Evolutionary conservation across 2,888 invertebrate genomes (phyloP).

Genomic region (Caradrina kadenii): DNA sequence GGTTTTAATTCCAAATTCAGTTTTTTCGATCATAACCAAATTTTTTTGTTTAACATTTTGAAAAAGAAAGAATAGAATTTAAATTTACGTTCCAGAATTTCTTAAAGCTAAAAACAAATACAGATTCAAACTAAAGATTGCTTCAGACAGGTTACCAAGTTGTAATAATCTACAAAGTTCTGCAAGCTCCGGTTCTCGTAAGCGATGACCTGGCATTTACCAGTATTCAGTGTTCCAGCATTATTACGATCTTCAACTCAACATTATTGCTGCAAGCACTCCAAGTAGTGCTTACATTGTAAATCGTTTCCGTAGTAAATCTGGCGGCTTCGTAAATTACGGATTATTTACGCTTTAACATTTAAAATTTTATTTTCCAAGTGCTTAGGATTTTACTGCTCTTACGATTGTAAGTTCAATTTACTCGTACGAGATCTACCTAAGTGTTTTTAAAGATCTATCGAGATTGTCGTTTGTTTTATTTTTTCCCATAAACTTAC

Average conservation of each 20-base stretch:
- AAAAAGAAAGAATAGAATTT: neutral
- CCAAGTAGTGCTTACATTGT: conserved; percentile 46
- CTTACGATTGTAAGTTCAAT: conserved; percentile 9
- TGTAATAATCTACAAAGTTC: conserved; percentile 43
- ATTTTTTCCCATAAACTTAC: too few relatives aligned
- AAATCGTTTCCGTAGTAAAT: conserved; percentile 55
- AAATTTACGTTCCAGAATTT: neutral
- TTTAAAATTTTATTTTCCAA: conserved; percentile 34
- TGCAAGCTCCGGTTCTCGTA: conserved; percentile 4
- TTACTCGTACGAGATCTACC: conserved; percentile 5
- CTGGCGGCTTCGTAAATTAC: conserved; percentile 38
- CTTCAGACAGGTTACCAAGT: conserved; percentile 29
- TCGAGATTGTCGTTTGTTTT: too few relatives aligned
- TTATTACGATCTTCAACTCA: conserved; percentile 31
- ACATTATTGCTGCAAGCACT: conserved; percentile 41
- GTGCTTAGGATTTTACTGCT: conserved; percentile 32
- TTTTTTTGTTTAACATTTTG: neutral
- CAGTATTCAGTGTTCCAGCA: conserved; percentile 18
- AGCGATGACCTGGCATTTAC: conserved; percentile 46
- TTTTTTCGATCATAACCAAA: too few relatives aligned
- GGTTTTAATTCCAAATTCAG: too few relatives aligned
- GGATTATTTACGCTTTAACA: conserved; percentile 51
- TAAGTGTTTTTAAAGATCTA: neutral
- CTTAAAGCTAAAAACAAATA: conserved; percentile 1
- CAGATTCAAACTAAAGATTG: conserved; percentile 32